A percentile compares a stretch with the other conserved stretches of the same genome.
Evolutionary conservation across 2,888 invertebrate species (phyloP).

Genomic region (Smittia sp.): DNA sequence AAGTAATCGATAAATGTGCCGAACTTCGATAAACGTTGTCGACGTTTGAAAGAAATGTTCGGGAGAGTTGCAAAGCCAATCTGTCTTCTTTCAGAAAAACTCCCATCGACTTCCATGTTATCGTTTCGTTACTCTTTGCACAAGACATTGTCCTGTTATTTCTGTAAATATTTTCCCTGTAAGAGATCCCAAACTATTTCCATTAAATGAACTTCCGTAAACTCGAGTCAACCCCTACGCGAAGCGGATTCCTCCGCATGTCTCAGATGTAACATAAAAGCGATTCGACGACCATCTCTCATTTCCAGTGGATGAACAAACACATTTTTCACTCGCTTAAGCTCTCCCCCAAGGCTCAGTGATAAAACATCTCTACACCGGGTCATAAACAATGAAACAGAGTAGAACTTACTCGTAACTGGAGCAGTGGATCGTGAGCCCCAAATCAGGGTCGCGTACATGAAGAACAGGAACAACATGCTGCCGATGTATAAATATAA

Average conservation of each 20-base stretch:
- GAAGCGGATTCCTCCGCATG: too few species aligned
- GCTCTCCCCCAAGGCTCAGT: not conserved
- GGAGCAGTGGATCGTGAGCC: slow-evolving; percentile 60
- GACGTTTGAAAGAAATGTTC: too few species aligned
- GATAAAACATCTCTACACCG: too few species aligned
- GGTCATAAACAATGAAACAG: too few species aligned
- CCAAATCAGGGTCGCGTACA: slow-evolving; percentile 75
- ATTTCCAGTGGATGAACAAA: slow-evolving; percentile 10
- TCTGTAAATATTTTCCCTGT: not conserved
- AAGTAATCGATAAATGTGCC: too few species aligned
- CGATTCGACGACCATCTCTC: not conserved
- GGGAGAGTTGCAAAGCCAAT: too few species aligned
- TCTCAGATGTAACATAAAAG: too few species aligned
- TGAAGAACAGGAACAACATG: slow-evolving; percentile 79
- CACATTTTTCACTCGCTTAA: not conserved
- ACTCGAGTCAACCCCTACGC: not conserved
- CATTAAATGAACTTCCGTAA: not conserved
- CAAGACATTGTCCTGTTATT: not conserved
- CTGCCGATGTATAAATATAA: slow-evolving; percentile 83
- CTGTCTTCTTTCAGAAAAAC: too few species aligned
- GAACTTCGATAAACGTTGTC: too few species aligned
- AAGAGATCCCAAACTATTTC: not conserved
- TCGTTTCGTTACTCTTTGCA: too few species aligned
- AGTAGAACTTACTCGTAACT: slow-evolving; percentile 60
- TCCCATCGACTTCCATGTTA: too few species aligned